Conservation (phyloP, 2,888 invertebrate species). For the Pachliopta kotzebuea region DNA sequence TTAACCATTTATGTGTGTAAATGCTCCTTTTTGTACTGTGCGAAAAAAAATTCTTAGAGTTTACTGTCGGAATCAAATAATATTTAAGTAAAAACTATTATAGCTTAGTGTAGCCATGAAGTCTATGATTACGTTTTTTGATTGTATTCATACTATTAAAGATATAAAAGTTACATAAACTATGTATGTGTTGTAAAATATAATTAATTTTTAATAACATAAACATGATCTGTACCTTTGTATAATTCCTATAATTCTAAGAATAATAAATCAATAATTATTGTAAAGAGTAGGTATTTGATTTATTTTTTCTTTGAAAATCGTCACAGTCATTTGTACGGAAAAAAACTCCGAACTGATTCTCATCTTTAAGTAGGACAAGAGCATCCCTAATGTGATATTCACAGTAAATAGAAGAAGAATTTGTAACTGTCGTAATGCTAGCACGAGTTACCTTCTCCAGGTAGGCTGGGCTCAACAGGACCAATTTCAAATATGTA, state of each 20-base stretch:
- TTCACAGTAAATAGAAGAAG: too few relatives aligned
- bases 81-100: slow-evolving; percentile 6
- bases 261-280: slow-evolving; percentile 14
- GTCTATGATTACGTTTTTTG: slow-evolving; percentile 17
- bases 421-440: too few relatives aligned
- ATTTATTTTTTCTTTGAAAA: not conserved
- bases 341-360: too few relatives aligned
- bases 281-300: not conserved
- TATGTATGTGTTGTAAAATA: not conserved
- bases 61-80: not conserved
- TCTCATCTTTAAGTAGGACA: too few relatives aligned
- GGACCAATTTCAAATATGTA: too few relatives aligned
- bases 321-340: not conserved
- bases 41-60: not conserved
- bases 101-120: slow-evolving; percentile 26
- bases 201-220: not conserved
- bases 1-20: not conserved
- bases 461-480: too few relatives aligned
- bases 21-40: not conserved
- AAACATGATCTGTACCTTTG: slow-evolving; percentile 13
- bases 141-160: slow-evolving; percentile 5
- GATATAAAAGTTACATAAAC: not conserved
- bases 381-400: too few relatives aligned
- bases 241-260: slow-evolving; percentile 24
- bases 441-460: too few relatives aligned